phyloP scores from a whole-genome alignment of 30 jellyfish, hydroid and myxozoan species.

The Mastigias papua region DNA sequence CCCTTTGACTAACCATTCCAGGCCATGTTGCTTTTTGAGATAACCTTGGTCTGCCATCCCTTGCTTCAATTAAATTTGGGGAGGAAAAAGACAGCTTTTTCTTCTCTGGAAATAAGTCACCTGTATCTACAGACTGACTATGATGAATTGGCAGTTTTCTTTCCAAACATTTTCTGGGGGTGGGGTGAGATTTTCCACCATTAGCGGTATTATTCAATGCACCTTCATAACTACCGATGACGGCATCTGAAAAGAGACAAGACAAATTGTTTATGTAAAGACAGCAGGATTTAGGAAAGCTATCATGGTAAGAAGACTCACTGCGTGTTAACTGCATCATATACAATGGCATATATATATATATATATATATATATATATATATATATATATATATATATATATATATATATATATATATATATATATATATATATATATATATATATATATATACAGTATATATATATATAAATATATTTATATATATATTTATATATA shows the following conservation, averaged over 20 bases:
- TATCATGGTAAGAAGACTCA: no score
- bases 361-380: no score
- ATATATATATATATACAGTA: no score
- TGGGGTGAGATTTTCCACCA: background rate
- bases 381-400: no score
- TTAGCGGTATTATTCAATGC: background rate
- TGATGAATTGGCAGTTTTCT: background rate
- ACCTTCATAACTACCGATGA: constrained; percentile 31
- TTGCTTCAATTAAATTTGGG: constrained; percentile 29
- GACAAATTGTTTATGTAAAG: no score
- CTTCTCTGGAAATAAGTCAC: constrained; percentile 28
- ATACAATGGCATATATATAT: no score
- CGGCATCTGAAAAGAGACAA: constrained; percentile 27
- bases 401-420: no score
- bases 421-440: no score
- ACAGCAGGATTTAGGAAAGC: no score
- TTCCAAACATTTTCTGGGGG: constrained; percentile 2
- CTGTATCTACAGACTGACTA: background rate
- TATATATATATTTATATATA: no score
- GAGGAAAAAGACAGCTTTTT: constrained; percentile 35
- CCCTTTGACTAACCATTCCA: constrained; percentile 54
- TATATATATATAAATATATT: no score
- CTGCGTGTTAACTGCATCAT: no score
- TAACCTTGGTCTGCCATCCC: background rate
- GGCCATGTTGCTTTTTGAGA: background rate